Conservation (phyloP, 2,888 invertebrate species). For the Beris morrisii region DNA sequence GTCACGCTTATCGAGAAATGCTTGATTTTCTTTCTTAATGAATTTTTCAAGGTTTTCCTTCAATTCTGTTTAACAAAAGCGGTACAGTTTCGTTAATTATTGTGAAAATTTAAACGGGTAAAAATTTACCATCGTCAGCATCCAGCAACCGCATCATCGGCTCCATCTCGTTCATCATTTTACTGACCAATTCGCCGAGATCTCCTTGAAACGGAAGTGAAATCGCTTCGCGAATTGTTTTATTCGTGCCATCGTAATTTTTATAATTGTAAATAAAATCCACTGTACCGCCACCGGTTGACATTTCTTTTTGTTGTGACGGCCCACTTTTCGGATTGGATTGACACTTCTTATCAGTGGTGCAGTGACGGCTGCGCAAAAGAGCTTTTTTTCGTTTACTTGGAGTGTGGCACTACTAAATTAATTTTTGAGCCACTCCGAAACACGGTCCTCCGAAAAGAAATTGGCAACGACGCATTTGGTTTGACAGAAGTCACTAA, state of each 20-base stretch:
- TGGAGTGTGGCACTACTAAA: too few species aligned
- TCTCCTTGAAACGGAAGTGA: conserved; percentile 48
- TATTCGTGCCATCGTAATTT: conserved; percentile 46
- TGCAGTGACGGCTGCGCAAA: too few species aligned
- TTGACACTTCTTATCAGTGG: too few species aligned
- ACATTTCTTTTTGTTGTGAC: too few species aligned
- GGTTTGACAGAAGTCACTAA: too few species aligned
- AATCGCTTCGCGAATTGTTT: conserved; percentile 44
- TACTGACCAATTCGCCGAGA: conserved; percentile 50
- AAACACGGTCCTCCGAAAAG: too few species aligned
- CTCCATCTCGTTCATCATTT: conserved; percentile 50
- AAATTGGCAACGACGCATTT: too few species aligned
- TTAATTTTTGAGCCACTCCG: too few species aligned
- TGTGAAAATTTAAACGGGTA: background rate
- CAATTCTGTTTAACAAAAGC: conserved; percentile 38
- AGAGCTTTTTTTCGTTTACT: too few species aligned
- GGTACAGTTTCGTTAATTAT: background rate
- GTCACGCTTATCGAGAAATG: conserved; percentile 68
- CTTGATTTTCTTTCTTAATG: conserved; percentile 66
- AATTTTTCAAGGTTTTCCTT: conserved; percentile 60
- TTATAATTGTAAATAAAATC: conserved; percentile 50
- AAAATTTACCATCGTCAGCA: conserved; percentile 38
- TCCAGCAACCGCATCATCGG: conserved; percentile 53
- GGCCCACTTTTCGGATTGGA: too few species aligned
- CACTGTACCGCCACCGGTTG: background rate